These are phyloP conservation scores for Hylia prasina DNA, from an alignment of 2,113 vertebrate genomes.

Conservation along the genomic window DNA sequence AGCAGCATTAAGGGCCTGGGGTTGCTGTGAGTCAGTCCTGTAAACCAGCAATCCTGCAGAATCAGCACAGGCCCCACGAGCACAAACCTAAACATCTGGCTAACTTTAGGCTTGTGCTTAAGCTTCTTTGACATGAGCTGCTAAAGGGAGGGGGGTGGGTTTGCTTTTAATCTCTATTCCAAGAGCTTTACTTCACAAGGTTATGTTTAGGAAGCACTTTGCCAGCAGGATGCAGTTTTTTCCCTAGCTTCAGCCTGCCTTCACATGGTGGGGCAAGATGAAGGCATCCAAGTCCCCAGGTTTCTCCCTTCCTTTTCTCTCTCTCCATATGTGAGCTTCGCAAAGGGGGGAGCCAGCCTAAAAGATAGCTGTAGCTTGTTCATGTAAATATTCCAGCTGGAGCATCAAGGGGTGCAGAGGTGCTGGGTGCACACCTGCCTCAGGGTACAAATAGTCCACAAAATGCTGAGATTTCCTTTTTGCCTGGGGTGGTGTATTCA, in stretches of 20 bases:
- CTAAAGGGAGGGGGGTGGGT: neutral
- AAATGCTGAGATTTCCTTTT: neutral
- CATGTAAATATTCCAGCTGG: neutral
- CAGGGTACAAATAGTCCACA: neutral
- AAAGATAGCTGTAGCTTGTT: neutral
- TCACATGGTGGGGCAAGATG: rapidly evolving
- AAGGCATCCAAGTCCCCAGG: neutral
- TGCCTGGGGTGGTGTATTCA: neutral
- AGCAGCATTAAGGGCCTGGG: neutral
- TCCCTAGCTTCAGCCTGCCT: neutral
- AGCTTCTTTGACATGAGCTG: neutral
- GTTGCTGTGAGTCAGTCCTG: neutral
- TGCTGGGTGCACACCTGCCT: neutral
- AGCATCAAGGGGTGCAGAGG: neutral
- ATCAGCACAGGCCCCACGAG: constrained; percentile 1
- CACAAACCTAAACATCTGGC: constrained; percentile 40
- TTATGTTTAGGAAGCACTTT: neutral
- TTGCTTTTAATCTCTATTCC: neutral
- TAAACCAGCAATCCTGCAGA: neutral
- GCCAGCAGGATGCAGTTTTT: neutral
- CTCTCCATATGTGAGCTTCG: neutral
- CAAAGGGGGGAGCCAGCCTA: neutral
- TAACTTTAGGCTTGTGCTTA: constrained; percentile 14
- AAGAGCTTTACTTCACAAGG: neutral
- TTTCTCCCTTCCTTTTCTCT: neutral